Conservation (phyloP, 2,113 vertebrate genomes). For the Aegithalos caudatus region DNA sequence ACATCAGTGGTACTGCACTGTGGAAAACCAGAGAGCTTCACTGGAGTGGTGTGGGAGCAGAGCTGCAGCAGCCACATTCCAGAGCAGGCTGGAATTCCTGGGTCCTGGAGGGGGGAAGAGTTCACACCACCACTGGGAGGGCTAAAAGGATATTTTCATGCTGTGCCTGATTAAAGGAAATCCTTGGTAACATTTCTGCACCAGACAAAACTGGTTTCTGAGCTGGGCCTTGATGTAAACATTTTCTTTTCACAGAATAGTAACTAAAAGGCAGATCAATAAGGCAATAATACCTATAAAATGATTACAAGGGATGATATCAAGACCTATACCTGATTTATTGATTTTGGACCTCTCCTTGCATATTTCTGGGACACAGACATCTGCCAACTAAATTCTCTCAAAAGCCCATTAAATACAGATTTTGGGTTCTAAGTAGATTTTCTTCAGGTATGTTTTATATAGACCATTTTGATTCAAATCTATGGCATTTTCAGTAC, state of each 20-base stretch:
- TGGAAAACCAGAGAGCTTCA: neutral
- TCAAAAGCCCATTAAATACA: neutral
- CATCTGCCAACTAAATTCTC: neutral
- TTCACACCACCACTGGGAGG: neutral
- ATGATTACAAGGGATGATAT: neutral
- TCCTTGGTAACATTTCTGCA: neutral
- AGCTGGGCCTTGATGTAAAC: neutral
- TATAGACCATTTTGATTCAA: neutral
- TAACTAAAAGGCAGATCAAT: neutral
- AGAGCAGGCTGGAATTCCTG: fast-evolving
- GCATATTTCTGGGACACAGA: neutral
- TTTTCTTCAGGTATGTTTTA: neutral
- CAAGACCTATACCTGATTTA: neutral
- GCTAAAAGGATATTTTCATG: neutral
- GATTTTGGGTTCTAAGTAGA: neutral
- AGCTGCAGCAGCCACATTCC: neutral
- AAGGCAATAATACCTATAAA: neutral
- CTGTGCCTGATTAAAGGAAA: neutral
- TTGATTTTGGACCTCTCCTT: neutral
- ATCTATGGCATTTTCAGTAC: neutral
- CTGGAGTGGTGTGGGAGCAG: neutral
- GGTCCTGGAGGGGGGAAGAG: neutral
- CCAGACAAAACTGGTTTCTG: neutral
- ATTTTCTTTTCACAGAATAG: neutral
- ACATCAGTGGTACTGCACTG: neutral